Evolutionary conservation across 2,888 invertebrate species (phyloP), one percentile per base, ranked within the genome.

Genomic region (Phyllotreta striolata): DNA sequence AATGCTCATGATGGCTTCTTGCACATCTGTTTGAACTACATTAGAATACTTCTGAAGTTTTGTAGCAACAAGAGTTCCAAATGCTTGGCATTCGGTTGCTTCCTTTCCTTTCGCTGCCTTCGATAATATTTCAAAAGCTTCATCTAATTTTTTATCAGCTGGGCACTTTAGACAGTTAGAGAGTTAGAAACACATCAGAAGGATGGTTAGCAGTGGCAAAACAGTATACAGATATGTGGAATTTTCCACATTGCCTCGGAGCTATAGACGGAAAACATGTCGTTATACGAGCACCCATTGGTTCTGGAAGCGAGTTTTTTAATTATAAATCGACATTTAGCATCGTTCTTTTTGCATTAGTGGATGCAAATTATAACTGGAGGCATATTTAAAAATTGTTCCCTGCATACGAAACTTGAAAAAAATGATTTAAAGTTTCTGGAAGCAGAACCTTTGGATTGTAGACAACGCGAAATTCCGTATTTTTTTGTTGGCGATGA

Each of bases 301-400:
- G 44, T 37, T 57, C 52, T 49, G 63, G 63, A 34, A 57, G 63
- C 35, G 13, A 54, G 7, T 61, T 35, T 39, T 54, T 49, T 38
- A 60, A 55, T 39, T 51, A 64, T 40, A 55, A 61, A 73, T 60
- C 41, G 0, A 65, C 65, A 66, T 75, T 75, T 62, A 78, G 77
- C 62, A 73, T 79, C 39, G 78, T 81, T 6, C 67, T 82, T 54
- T 70, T 79, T 56, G 78, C 76, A 37, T 52, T 79, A 49, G 79
- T 77, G 9, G 79, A 81, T 72, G 78, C 78, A 13, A 70, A 80
- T 63, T 80, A 79, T 65, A 74, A 75, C 6, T 70, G 73, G 76
- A 35, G 77, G 74, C n/a, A 67, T 76, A 12, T 75, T 59, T 55
- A 51, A 40, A 58, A 58, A 47, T 1, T 39, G 60, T 8, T 24